Evolutionary conservation across 2,797 vertebrate genomes (phyloP), one percentile per base, ranked within the genome.

Genomic region (Xenopus petersii): DNA sequence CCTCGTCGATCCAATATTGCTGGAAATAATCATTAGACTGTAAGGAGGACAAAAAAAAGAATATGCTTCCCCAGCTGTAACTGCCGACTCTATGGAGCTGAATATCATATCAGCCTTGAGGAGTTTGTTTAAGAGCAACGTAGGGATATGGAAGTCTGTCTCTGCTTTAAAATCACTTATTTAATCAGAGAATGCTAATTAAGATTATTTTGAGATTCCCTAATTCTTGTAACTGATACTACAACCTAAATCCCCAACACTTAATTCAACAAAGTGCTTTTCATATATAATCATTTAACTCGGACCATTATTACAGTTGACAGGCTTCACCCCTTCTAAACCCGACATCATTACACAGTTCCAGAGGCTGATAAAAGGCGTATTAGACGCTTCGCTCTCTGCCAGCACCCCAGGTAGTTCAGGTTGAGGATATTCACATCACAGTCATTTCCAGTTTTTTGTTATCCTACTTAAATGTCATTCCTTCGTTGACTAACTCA

Each of bases 81-180:
- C 49, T 4, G 49, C 49, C 49, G 15, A 49, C 47, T 30, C 2
- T 30, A 30, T 30, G 79, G 81, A 75, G 83, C 83, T 87, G 86
- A 90, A 89, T 87, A 81, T 80, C 88, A 87, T 83, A 84, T 85
- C 86, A 85, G 85, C 81, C 83, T 90, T 87, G 87, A 88, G 83
- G 86, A 30, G 26, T 4, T 30, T 30, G 26, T 86, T 51, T 90
- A 90, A 84, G 12, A 84, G 80, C 85, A 86, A 56, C 4, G 16
- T 21, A 56, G 4, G 26, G 2, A 30, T 30, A 30, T 30, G 26
- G 26, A 30, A 56, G 13, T 17, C 54, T 56, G 54, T 56, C 54
- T 56, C 7, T 17, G 13, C n/a, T 56, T 15, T 2, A n/a, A n/a
- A 17, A 17, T 17, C 13, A 56, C 54, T 56, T 17, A 16, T 15